Evolutionary conservation across 2,888 invertebrate genomes (phyloP).

Genomic region (Disparrhopalites patrizii): DNA sequence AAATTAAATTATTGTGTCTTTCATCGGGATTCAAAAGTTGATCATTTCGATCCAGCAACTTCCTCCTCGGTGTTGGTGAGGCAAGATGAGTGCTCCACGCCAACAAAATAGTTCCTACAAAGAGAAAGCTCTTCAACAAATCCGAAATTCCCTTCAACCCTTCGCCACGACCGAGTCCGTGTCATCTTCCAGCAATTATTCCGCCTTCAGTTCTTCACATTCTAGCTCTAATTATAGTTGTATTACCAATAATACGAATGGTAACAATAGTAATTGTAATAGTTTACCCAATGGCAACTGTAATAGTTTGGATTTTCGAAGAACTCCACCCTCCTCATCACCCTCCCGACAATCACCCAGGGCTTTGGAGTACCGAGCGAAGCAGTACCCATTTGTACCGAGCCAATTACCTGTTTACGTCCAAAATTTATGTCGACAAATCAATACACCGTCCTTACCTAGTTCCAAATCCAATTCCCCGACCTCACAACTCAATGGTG

Average conservation of each 20-base stretch:
- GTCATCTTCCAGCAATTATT: slow-evolving; percentile 26
- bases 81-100: slow-evolving; percentile 35
- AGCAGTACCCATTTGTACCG: slow-evolving; percentile 51
- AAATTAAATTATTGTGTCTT: neutral
- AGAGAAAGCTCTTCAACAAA: slow-evolving; percentile 47
- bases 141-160: slow-evolving; percentile 44
- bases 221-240: slow-evolving; percentile 2
- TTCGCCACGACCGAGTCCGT: slow-evolving; percentile 40
- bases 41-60: too few relatives aligned
- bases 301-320: slow-evolving; percentile 9
- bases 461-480: slow-evolving; percentile 65
- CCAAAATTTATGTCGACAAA: slow-evolving; percentile 69
- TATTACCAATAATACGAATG: neutral
- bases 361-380: slow-evolving; percentile 43
- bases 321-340: slow-evolving; percentile 26
- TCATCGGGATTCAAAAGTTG: slow-evolving; percentile 1
- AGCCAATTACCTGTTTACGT: slow-evolving; percentile 62
- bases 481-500: slow-evolving; percentile 63
- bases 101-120: slow-evolving; percentile 42
- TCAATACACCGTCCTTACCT: slow-evolving; percentile 56
- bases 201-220: slow-evolving; percentile 7
- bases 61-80: too few relatives aligned
- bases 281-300: slow-evolving; percentile 18
- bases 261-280: slow-evolving; percentile 6
- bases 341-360: slow-evolving; percentile 37